phyloP scores from a whole-genome alignment of 2,113 vertebrate species.

The Okapia johnstoni region DNA sequence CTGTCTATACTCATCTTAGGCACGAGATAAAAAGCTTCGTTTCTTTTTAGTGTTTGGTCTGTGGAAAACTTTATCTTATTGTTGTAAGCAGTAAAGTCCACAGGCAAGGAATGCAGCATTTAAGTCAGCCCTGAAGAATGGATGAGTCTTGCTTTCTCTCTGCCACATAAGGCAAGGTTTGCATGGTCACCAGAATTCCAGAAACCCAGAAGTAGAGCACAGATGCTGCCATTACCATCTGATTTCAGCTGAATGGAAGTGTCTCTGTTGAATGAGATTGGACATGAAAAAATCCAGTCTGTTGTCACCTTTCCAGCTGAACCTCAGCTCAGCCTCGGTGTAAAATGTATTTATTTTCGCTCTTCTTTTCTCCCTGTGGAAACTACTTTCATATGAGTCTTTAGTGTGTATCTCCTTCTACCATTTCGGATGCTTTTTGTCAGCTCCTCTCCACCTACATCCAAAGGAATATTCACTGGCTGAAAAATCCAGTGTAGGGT shows the following conservation, averaged over 20 bases:
- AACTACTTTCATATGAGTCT: background rate
- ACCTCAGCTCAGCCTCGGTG: background rate
- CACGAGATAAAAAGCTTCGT: constrained; percentile 18
- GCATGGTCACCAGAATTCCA: background rate
- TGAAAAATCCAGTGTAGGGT: background rate
- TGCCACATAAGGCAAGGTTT: background rate
- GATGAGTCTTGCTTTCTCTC: background rate
- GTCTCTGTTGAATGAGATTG: fast-evolving
- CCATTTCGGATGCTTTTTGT: background rate
- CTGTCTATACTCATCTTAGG: background rate
- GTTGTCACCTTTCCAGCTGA: background rate
- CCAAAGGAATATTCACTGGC: background rate
- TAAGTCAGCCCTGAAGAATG: background rate
- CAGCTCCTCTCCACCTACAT: background rate
- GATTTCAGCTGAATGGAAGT: background rate
- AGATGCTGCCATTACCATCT: background rate
- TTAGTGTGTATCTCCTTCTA: background rate
- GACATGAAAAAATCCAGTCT: background rate
- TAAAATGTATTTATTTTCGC: background rate
- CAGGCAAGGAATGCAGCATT: background rate
- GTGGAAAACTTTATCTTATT: background rate
- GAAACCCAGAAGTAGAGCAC: background rate
- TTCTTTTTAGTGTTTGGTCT: background rate
- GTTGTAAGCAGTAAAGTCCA: background rate
- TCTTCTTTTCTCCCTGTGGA: background rate